A percentile compares a stretch with the other conserved stretches of the same genome.
phyloP scores from a whole-genome alignment of 2,888 invertebrate genomes.

The Hirtodrosophila confusa region DNA sequence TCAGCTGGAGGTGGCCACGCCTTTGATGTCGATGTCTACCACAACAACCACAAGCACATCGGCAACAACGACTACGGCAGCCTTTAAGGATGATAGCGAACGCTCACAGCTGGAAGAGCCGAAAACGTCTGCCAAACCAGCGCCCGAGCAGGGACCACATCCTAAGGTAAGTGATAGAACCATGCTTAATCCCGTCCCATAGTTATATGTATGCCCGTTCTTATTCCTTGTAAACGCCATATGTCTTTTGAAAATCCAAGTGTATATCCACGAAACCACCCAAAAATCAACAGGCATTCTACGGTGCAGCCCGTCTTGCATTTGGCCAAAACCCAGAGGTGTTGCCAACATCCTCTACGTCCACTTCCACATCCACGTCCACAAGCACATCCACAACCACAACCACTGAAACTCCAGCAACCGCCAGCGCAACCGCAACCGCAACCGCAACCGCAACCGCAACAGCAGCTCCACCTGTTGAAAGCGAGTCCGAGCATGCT shows the following conservation, averaged over 20 bases:
- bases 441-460: slow-evolving; percentile 61
- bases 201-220: slow-evolving; percentile 35
- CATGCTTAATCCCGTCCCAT: slow-evolving; percentile 15
- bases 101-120: slow-evolving; percentile 70
- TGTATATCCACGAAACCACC: slow-evolving; percentile 77
- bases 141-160: slow-evolving; percentile 52
- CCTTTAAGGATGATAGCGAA: slow-evolving; percentile 68
- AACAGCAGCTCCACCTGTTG: slow-evolving; percentile 29
- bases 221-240: slow-evolving; percentile 60
- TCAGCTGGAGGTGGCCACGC: slow-evolving; percentile 80
- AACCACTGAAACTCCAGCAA: slow-evolving; percentile 53
- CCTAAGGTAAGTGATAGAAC: slow-evolving; percentile 59
- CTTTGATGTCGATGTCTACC: slow-evolving; percentile 69
- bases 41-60: slow-evolving; percentile 64
- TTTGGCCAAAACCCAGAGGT: slow-evolving; percentile 85
- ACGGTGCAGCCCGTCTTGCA: slow-evolving; percentile 87
- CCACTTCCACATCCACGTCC: slow-evolving; percentile 63
- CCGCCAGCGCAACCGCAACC: slow-evolving; percentile 63
- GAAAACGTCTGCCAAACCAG: slow-evolving; percentile 55
- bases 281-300: slow-evolving; percentile 85
- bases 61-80: slow-evolving; percentile 67
- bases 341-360: slow-evolving; percentile 80
- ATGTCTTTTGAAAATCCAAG: slow-evolving; percentile 71
- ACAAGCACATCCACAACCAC: slow-evolving; percentile 56
- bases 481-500: slow-evolving; percentile 22